These are phyloP conservation scores for Baryphthengus martii DNA, from an alignment of 2,113 vertebrate genomes.

Conservation along the genomic window DNA sequence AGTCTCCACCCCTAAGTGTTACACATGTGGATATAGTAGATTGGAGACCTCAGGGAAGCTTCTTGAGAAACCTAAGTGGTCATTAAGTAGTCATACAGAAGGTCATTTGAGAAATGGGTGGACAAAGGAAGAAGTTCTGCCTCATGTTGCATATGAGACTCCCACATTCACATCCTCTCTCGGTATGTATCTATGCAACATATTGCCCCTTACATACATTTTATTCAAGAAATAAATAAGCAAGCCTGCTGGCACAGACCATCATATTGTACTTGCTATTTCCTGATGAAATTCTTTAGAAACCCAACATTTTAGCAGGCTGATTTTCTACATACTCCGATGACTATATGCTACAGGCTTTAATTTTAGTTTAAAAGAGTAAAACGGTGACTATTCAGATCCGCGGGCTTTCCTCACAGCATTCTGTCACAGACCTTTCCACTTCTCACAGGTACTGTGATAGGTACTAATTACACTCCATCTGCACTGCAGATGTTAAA, in stretches of 20 bases:
- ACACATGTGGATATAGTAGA: accelerated
- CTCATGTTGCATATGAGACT: not conserved
- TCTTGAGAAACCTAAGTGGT: not conserved
- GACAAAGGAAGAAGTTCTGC: not conserved
- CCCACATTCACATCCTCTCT: not conserved
- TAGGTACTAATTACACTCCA: not conserved
- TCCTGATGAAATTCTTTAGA: not conserved
- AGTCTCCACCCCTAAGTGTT: not conserved
- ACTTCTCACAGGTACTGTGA: not conserved
- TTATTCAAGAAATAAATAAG: not conserved
- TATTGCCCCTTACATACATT: not conserved
- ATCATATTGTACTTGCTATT: not conserved
- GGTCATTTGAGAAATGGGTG: not conserved
- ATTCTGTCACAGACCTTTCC: not conserved
- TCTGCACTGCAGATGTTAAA: not conserved
- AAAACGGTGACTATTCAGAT: not conserved
- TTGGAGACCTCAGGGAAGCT: not conserved
- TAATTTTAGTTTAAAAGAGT: not conserved
- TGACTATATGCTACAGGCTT: accelerated
- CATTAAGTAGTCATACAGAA: not conserved
- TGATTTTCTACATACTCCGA: not conserved
- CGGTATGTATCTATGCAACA: accelerated
- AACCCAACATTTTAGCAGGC: accelerated
- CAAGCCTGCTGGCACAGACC: not conserved
- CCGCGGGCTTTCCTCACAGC: not conserved